Conservation (phyloP, 1,140 invertebrate genomes). For the Pseudomyrmex dendroicus region DNA sequence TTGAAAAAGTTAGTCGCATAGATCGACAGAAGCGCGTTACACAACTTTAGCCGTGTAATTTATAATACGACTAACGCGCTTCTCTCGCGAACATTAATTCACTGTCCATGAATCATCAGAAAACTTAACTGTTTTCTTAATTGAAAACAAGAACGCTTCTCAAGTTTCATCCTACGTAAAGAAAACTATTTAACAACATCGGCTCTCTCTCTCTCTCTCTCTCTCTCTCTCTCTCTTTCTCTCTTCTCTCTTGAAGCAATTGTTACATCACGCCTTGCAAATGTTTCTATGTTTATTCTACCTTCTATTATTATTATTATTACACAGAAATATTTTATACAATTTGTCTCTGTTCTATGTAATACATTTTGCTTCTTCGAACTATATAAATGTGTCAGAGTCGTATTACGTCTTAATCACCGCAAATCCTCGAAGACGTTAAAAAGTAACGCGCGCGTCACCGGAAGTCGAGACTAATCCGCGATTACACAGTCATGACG, state of each 20-base stretch:
- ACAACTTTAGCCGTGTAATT: conserved; percentile 6
- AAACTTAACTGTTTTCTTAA: not conserved
- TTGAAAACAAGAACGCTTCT: not conserved
- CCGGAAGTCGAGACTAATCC: conserved; percentile 29
- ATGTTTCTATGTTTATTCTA: no score
- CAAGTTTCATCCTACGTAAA: not conserved
- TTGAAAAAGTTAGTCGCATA: conserved; percentile 1
- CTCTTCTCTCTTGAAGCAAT: no score
- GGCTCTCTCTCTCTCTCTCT: no score
- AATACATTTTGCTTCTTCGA: not conserved
- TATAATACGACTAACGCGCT: no score
- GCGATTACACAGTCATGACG: conserved; percentile 4
- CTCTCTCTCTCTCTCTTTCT: no score
- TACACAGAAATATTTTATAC: not conserved
- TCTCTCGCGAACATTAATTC: not conserved
- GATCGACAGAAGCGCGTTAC: not conserved
- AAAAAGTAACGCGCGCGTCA: conserved; percentile 18
- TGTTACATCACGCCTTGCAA: no score
- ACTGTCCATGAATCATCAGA: not conserved
- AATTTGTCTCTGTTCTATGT: not conserved
- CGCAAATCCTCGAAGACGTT: not conserved
- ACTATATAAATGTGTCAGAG: conserved; percentile 21
- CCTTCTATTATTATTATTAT: no score
- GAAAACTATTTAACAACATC: conserved; percentile 2
- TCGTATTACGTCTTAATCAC: conserved; percentile 7